Conservation (phyloP, 2,113 vertebrate species). For the Agelaius phoeniceus region DNA sequence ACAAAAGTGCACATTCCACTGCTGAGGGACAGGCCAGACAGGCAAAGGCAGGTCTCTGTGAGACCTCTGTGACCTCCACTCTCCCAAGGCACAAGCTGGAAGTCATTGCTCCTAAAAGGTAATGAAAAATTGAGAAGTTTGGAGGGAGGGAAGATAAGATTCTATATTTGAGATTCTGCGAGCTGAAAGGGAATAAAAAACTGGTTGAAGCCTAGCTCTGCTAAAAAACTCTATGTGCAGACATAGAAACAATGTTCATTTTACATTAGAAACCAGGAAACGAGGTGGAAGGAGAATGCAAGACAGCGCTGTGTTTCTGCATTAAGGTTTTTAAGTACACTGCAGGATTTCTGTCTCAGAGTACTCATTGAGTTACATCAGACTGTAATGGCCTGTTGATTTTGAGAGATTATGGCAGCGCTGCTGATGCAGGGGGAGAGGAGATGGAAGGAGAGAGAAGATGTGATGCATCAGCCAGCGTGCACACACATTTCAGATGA, state of each 20-base stretch:
- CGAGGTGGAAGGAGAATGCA: neutral
- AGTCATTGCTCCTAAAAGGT: neutral
- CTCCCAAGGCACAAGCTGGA: neutral
- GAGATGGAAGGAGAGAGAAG: conserved; percentile 20
- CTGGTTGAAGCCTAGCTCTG: neutral
- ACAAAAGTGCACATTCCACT: neutral
- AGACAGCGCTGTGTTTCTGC: conserved; percentile 30
- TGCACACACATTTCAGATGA: neutral
- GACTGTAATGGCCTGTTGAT: conserved; percentile 65
- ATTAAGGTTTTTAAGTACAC: conserved; percentile 58
- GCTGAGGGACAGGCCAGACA: neutral
- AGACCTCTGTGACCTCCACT: neutral
- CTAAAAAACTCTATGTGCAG: neutral
- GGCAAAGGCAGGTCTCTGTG: neutral
- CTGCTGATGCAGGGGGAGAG: conserved; percentile 39
- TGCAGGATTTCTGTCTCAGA: conserved; percentile 62
- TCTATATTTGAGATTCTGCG: neutral
- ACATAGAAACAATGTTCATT: conserved; percentile 24
- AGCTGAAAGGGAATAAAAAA: conserved; percentile 4
- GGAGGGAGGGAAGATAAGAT: neutral
- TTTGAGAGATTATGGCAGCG: conserved; percentile 54
- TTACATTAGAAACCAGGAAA: conserved; percentile 28
- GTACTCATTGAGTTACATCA: conserved; percentile 63
- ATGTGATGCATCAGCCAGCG: neutral
- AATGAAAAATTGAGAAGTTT: neutral